These are phyloP conservation scores for Alectura lathami DNA, from an alignment of 2,113 vertebrate species.

Conservation along the genomic window DNA sequence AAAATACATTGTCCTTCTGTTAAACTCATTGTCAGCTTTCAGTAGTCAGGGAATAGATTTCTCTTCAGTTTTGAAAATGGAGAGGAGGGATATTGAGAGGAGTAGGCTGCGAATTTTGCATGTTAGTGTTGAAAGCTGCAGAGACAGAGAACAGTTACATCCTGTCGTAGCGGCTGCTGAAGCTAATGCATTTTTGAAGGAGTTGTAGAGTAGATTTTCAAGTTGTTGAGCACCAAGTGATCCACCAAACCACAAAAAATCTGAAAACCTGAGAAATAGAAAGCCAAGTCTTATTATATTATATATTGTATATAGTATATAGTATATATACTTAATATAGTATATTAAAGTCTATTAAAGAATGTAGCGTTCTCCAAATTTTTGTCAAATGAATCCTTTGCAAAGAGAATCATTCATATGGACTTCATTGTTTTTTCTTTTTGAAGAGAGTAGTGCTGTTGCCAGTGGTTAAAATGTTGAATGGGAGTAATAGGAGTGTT, in stretches of 20 bases:
- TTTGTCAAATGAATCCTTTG: neutral
- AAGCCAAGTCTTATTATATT: neutral
- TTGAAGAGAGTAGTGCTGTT: neutral
- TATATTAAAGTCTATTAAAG: neutral
- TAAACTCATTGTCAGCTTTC: neutral
- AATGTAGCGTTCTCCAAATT: neutral
- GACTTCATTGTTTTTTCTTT: neutral
- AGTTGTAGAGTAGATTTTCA: neutral
- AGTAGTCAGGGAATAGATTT: neutral
- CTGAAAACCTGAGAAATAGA: neutral
- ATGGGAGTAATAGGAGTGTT: neutral
- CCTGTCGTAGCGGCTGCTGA: neutral
- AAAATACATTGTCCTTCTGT: neutral
- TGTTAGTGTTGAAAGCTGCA: neutral
- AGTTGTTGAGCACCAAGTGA: neutral
- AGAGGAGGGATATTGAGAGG: neutral
- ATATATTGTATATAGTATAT: too few species aligned
- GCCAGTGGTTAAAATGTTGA: neutral
- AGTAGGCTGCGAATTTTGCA: neutral
- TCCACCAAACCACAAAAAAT: neutral
- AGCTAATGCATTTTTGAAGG: neutral
- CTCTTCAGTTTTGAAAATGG: neutral
- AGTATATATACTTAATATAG: too few species aligned
- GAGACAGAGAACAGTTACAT: neutral
- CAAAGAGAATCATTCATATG: neutral